Conservation (phyloP, 64 coral and sea anemone species). For the Porites australiensis region DNA sequence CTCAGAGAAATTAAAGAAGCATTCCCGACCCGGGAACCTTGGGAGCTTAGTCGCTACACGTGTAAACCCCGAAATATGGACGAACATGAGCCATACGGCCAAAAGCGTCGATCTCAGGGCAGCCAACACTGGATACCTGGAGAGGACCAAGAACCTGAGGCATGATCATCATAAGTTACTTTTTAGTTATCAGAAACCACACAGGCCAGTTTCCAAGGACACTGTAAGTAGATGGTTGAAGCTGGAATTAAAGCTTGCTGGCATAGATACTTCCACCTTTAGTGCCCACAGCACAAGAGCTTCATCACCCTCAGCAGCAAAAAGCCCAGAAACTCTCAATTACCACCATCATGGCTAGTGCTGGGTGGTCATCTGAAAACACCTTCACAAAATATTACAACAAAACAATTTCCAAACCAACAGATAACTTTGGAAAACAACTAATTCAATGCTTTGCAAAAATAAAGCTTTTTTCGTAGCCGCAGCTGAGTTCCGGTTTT, state of each 20-base stretch:
- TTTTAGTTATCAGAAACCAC: constrained; percentile 49
- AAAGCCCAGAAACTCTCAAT: constrained; percentile 41
- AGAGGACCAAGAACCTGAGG: constrained; percentile 47
- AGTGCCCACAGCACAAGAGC: constrained; percentile 70
- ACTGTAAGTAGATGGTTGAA: constrained; percentile 12
- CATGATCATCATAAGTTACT: constrained; percentile 54
- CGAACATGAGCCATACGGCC: constrained; percentile 19
- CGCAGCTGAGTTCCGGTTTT: too few species aligned
- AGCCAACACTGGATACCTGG: constrained; percentile 38
- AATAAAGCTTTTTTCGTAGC: too few species aligned
- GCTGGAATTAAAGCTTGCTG: neutral
- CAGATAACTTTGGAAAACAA: constrained; percentile 55
- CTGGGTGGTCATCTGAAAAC: constrained; percentile 60
- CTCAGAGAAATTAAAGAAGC: constrained; percentile 52
- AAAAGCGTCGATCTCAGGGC: constrained; percentile 9
- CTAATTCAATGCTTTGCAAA: constrained; percentile 13
- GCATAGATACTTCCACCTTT: constrained; percentile 56
- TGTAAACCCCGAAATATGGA: constrained; percentile 63
- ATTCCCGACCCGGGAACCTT: constrained; percentile 64
- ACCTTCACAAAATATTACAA: constrained; percentile 55
- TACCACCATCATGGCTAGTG: constrained; percentile 41
- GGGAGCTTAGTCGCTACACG: constrained; percentile 8
- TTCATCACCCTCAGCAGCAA: constrained; percentile 46
- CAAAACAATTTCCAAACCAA: constrained; percentile 26
- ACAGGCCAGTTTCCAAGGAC: constrained; percentile 51